Base-by-base conservation (phyloP, 2,113 vertebrate species). In the Poecile atricapillus region DNA sequence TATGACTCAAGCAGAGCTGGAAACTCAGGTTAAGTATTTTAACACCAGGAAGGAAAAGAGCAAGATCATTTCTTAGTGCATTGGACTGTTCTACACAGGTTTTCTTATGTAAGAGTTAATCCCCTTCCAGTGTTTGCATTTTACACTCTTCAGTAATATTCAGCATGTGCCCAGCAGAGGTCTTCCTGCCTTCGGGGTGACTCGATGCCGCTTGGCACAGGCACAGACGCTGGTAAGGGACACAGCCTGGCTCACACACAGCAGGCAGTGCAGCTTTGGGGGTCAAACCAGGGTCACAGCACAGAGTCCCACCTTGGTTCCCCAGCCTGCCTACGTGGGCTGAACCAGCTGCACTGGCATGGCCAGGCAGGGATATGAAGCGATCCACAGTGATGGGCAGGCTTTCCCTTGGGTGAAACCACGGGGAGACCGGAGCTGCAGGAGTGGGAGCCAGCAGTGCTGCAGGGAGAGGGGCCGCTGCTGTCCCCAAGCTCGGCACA, bases 291-390 rank as follows among this genome's bases (percentile, higher is more conserved):
- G 55, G 28, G 25, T 28, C 41, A 7, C 58, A 67, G 65, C 41
- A 47, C 44, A 8, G 33, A 35, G 31, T 44, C 17, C 24, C 39
- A 11, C 60, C 52, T 65, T 9, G 11, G 6, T 8, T 33, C 3
- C 43, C 16, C n/a, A 71, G 15, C 37, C 62, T 25, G 30, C 0
- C 2, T 25, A 2, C 9, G 1, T 31, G 49, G 46, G 43, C 76
- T 71, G 30, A 41, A 14, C 5, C 25, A 17, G 85, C 64, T 55
- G 13, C 7, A 0, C 44, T 59, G 46, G 44, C 58, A 20, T 0
- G 46, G 53, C 39, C 35, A 6, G 58, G 31, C 78, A 59, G 75
- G 41, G n/a, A 11, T 8, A 6, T 10, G 23, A 65, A 82, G 41
- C 41, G 22, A 35, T 18, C 25, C 53, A 14, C 56, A 20, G 30